Base-by-base conservation (phyloP, 2,888 invertebrate species). In the Pterostichus madidus region DNA sequence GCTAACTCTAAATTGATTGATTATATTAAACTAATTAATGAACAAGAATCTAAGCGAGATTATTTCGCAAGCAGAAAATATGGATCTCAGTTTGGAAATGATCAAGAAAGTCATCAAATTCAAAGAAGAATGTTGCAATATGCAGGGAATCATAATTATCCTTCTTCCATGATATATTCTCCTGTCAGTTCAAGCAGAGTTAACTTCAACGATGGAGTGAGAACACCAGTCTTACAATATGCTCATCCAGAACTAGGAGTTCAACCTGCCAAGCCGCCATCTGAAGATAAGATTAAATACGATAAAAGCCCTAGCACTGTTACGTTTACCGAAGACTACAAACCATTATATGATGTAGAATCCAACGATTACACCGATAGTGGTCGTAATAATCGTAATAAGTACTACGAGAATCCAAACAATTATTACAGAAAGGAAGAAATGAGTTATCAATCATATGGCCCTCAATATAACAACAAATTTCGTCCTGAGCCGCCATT, bases 211-310 rank as follows among this genome's bases (percentile, higher is more conserved):
- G 94, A 95, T 85, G 94, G 94, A 39, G 94, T 94, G 0, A 90
- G 95, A 53, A 93, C 94, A 31, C 95, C 96, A 0, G 95, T 96
- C 2, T 90, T 95, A 0, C 95, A 95, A 86, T 96, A 96, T 86
- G 95, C 95, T 0, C 95, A 96, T 87, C 96, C 96, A 0, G 96
- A 96, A 86, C 89, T 95, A 5, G 96, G 95, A 11, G 93, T 95
- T 0, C 95, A 96, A 87, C 94, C 95, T 0, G 95, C 95, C 0
- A 94, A 94, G 88, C 91, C 91, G 1, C 91, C 90, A 1, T 88
- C 90, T n/a, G 89, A 89, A 84, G 87, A 89, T 13, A 87, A 88
- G 32, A 90, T 91, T 13, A 89, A 88, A 59, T 80, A 83, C 39
- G 85, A 85, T 61, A 86, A 76, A 80, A 87, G 84, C 85, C 49